Conservation (phyloP, 1,140 invertebrate genomes). For the Lepidotrigona ventralis region DNA sequence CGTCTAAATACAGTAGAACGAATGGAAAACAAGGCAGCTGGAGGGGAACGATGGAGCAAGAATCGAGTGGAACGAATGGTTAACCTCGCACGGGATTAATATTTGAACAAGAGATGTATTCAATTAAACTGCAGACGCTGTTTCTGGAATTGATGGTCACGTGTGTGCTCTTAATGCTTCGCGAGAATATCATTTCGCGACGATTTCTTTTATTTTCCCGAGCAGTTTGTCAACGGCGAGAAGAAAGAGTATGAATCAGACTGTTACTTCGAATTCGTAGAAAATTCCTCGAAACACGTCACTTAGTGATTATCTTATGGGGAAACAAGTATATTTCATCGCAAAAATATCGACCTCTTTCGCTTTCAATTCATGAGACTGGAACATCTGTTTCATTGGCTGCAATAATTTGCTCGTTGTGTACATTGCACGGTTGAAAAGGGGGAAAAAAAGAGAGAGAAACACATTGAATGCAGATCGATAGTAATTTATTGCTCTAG, state of each 20-base stretch:
- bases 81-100: not conserved
- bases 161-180: not conserved
- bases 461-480: not conserved
- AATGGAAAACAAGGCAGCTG: not conserved
- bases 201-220: not conserved
- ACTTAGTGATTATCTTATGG: not conserved
- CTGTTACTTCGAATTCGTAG: not conserved
- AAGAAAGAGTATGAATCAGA: not conserved
- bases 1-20: not conserved
- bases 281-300: not conserved
- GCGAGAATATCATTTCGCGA: not conserved
- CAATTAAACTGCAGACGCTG: not conserved
- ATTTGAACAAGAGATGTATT: not conserved
- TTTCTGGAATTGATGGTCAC: not conserved
- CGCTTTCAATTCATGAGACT: not conserved
- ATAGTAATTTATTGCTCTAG: not conserved
- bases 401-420: not conserved
- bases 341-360: not conserved
- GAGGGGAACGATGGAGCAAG: not conserved
- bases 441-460: not conserved
- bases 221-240: not conserved
- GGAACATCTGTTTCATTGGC: not conserved
- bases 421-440: not conserved
- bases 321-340: not conserved
- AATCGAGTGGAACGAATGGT: not conserved